Conservation (phyloP, 2,113 vertebrate genomes). For the Peromyscus leucopus region DNA sequence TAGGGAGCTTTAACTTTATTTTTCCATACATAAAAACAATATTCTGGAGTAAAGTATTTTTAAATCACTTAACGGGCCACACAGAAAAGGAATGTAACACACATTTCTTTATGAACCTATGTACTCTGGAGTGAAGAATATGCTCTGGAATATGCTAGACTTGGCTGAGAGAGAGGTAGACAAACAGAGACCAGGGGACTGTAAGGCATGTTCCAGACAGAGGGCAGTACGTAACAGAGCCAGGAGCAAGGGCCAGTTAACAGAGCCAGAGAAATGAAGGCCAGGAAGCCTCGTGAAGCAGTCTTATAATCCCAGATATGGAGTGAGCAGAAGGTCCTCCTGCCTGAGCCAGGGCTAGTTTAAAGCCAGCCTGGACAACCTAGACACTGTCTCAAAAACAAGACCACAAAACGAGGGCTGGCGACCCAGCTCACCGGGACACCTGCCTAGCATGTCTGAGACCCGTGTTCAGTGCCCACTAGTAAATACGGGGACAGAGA, state of each 20-base stretch:
- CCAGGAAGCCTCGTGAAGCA: background rate
- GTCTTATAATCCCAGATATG: background rate
- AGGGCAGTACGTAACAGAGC: background rate
- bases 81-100: background rate
- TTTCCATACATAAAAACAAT: background rate
- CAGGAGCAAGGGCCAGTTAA: background rate
- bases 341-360: background rate
- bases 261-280: background rate
- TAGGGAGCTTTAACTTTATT: conserved; percentile 19
- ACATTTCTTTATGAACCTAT: conserved; percentile 15
- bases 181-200: background rate
- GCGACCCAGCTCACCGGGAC: background rate
- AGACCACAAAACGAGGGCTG: background rate
- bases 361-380: background rate
- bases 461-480: background rate
- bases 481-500: background rate
- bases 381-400: background rate
- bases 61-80: conserved; percentile 13
- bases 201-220: background rate
- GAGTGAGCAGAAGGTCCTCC: background rate
- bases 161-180: background rate
- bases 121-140: background rate
- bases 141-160: background rate
- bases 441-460: background rate
- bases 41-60: conserved; percentile 6